Conservation (phyloP, 2,888 invertebrate species). For the Nephrocerus scutellatus region DNA sequence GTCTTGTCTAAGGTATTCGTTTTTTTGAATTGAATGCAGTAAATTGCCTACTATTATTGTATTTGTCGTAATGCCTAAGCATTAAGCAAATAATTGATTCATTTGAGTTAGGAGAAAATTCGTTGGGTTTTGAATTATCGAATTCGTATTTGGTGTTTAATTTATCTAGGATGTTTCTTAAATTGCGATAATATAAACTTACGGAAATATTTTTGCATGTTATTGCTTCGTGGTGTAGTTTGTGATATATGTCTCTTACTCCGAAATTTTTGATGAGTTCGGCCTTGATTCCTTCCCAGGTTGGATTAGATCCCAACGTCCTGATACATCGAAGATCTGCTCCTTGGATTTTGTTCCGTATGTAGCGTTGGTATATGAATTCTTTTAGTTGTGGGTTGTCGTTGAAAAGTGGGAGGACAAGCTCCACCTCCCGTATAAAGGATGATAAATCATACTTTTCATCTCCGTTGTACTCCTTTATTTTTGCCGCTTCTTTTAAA, state of each 20-base stretch:
- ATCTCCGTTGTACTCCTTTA: slow-evolving; percentile 14
- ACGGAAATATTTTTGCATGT: slow-evolving; percentile 6
- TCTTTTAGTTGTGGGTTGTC: slow-evolving; percentile 14
- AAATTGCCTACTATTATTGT: too few species aligned
- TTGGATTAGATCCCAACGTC: slow-evolving; percentile 7
- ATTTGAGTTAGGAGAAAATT: too few species aligned
- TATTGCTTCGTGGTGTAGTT: slow-evolving; percentile 11
- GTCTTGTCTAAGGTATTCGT: too few species aligned
- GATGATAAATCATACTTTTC: slow-evolving; percentile 18
- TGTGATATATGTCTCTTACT: slow-evolving; percentile 9
- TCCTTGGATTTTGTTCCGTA: slow-evolving; percentile 15
- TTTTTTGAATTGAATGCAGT: too few species aligned
- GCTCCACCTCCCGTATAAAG: slow-evolving; percentile 19
- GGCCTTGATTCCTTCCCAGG: slow-evolving; percentile 8
- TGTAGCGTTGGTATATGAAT: slow-evolving; percentile 13
- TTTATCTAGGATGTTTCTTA: too few species aligned
- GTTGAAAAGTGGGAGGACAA: slow-evolving; percentile 16
- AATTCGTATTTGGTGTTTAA: too few species aligned
- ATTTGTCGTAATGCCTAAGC: too few species aligned
- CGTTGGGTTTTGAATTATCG: too few species aligned
- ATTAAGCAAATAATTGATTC: too few species aligned
- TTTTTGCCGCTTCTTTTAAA: slow-evolving; percentile 19
- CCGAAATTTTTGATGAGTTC: slow-evolving; percentile 12
- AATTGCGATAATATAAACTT: too few species aligned
- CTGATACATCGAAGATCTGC: slow-evolving; percentile 7